Evolutionary conservation across 2,113 vertebrate genomes (phyloP).

Genomic region (Mormyrus iriodes): DNA sequence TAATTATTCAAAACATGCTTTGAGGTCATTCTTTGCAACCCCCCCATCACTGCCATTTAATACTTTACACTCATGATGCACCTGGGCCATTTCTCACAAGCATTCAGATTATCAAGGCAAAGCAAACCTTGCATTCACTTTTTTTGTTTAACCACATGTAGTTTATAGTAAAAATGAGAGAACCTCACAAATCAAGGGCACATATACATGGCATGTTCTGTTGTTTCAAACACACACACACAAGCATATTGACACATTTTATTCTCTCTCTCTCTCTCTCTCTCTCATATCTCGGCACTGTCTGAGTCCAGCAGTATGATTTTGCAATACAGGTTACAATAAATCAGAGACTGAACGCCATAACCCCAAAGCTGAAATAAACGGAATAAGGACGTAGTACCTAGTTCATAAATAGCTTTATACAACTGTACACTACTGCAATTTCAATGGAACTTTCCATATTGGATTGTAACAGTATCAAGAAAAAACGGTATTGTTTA

Average conservation of each 20-base stretch:
- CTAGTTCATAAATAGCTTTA: not conserved
- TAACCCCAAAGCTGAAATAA: not conserved
- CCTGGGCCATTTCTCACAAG: not conserved
- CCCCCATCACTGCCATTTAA: not conserved
- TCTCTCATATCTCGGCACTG: not conserved
- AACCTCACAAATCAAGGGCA: not conserved
- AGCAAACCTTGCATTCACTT: not conserved
- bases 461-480: not conserved
- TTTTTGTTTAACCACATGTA: not conserved
- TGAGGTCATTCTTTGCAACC: not conserved
- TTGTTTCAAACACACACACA: not conserved
- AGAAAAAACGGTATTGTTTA: not conserved
- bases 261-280: too few relatives aligned
- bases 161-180: not conserved
- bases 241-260: not conserved
- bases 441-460: not conserved
- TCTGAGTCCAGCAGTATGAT: not conserved
- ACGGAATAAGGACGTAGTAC: not conserved
- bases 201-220: slow-evolving; percentile 1
- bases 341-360: not conserved
- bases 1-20: not conserved
- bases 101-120: not conserved
- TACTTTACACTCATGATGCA: not conserved
- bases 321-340: not conserved
- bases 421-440: not conserved